A percentile compares a stretch with the other conserved stretches of the same genome.
Evolutionary conservation across 2,797 vertebrate species (phyloP).

Genomic region (Epinephelus coioides): DNA sequence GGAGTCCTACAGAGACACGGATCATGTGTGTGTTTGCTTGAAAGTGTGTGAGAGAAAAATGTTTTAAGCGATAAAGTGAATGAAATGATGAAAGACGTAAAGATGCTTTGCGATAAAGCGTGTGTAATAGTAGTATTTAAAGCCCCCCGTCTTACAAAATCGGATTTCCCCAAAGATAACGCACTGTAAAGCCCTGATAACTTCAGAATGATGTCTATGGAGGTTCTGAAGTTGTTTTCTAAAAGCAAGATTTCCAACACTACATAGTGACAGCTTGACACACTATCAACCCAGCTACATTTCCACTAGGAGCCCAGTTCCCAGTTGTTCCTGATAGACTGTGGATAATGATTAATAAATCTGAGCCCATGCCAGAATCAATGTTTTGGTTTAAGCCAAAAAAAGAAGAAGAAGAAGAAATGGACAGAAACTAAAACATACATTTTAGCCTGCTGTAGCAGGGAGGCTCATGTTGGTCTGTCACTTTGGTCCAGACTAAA

Average conservation of each 20-base stretch:
- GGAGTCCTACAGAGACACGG: background rate
- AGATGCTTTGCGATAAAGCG: slow-evolving; percentile 43
- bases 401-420: background rate
- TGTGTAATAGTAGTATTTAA: slow-evolving; percentile 34
- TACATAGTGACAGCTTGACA: slow-evolving; percentile 54
- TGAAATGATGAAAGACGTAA: slow-evolving; percentile 44
- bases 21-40: slow-evolving; percentile 1
- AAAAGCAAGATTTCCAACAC: slow-evolving; percentile 48
- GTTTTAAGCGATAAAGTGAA: slow-evolving; percentile 18
- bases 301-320: slow-evolving; percentile 5
- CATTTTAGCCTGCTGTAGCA: background rate
- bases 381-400: background rate
- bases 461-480: background rate
- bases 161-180: slow-evolving; percentile 75
- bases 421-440: background rate
- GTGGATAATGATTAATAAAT: background rate
- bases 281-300: slow-evolving; percentile 31
- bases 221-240: slow-evolving; percentile 37
- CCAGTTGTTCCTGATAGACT: background rate
- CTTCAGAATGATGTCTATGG: slow-evolving; percentile 4
- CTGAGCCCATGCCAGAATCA: background rate
- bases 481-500: slow-evolving; percentile 3
- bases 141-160: slow-evolving; percentile 19
- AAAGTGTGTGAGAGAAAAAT: slow-evolving; percentile 16
- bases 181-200: slow-evolving; percentile 32